Evolutionary conservation across 1,140 invertebrate genomes (phyloP), one percentile per base, ranked within the genome.

Genomic region (Acromyrmex echinatior): DNA sequence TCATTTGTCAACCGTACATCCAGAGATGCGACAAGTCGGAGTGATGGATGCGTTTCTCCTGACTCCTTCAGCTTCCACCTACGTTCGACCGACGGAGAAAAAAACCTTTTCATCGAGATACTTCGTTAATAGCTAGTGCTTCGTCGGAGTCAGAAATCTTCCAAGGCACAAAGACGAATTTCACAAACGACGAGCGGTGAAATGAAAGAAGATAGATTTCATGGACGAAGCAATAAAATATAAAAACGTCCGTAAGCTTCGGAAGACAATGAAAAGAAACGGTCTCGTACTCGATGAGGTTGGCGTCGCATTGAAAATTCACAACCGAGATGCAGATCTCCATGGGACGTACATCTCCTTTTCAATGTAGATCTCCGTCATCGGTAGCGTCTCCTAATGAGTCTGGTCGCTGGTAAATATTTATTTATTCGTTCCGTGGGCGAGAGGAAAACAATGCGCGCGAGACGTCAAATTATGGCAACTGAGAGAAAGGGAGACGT

Each of bases 351-450:
- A 35, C 0, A 35, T 35, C 5, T 28, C 53, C 87, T 88, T 89
- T 89, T 89, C 87, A 79, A 88, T 86, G 88, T 66, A 89, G 81
- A 89, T 88, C 58, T 45, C 16, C 21, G 56, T 60, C 53, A 25
- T 62, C 70, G 80, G 70, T 62, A 79, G 82, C 74, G 31, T 66
- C 60, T 7, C 74, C 62, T 68, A 68, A 79, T 53, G 71, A 63
- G 76, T 6, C n/a, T 28, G 35, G 12, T 6, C 53, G 62, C 70
- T 86, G 49, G 68, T 87, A 88, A 87, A 87, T 86, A 90, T 87
- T 87, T 81, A 90, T 90, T 74, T 81, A 90, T 90, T 74, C 79
- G 60, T 70, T 63, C 58, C 31, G 85, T 82, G 35, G 70, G 86
- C 79, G 89, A 56, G 89, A 56, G 62, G 63, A 56, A 81, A 60